phyloP scores from a whole-genome alignment of 2,797 vertebrate species.

The Coregonus sp. region DNA sequence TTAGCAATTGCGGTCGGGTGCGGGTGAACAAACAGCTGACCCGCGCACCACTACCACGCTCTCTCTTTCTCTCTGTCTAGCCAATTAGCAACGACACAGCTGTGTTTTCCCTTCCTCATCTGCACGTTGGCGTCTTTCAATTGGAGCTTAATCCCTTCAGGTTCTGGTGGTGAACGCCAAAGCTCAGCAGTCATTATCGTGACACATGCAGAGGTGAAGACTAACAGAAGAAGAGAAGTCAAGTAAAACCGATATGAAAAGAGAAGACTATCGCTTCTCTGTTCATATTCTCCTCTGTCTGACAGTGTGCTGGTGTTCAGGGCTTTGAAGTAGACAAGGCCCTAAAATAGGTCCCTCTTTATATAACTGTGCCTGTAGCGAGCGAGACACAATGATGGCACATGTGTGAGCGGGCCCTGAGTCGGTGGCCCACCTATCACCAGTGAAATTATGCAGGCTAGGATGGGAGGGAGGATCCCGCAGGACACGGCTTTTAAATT shows the following conservation, averaged over 20 bases:
- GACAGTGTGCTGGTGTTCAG: constrained; percentile 53
- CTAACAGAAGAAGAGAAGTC: too few species aligned
- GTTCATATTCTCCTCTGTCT: constrained; percentile 23
- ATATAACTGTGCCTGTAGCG: constrained; percentile 74
- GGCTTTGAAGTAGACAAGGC: constrained; percentile 69
- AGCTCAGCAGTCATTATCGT: too few species aligned
- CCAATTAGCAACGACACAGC: constrained; percentile 61
- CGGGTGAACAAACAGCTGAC: too few species aligned
- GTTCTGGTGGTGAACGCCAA: constrained; percentile 8
- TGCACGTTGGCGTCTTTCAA: constrained; percentile 53
- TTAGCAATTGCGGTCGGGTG: too few species aligned
- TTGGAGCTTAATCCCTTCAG: constrained; percentile 58
- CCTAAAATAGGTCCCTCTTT: constrained; percentile 73
- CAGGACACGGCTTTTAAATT: constrained; percentile 32
- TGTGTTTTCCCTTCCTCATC: constrained; percentile 56
- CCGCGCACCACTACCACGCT: too few species aligned
- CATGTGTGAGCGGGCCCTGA: not conserved
- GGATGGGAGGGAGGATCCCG: constrained; percentile 24
- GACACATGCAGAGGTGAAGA: too few species aligned
- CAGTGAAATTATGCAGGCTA: constrained; percentile 42
- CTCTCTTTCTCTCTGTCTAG: not conserved
- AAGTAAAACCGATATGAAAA: too few species aligned
- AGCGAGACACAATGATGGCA: constrained; percentile 55
- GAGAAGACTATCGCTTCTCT: too few species aligned
- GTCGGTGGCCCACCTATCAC: not conserved